Evolutionary conservation across 2,113 vertebrate genomes (phyloP), one percentile per base, ranked within the genome.

Genomic region (Arothron firmamentum): DNA sequence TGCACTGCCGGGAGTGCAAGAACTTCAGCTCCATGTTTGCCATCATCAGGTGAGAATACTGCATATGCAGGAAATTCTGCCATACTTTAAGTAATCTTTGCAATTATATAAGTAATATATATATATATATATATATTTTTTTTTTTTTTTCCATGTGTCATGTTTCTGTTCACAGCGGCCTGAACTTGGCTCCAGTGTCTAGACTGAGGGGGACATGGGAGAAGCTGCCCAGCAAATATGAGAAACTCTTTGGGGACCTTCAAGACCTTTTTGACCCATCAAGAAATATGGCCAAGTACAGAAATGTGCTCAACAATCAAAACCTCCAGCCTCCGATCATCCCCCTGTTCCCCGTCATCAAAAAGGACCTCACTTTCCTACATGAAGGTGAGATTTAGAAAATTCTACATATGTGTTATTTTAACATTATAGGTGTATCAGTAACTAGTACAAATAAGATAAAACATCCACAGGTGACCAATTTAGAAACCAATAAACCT

Each of bases 1-100:
- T 98, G n/a, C 97, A 99, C 85, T 99, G 97, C 77, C 89, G 96
- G 68, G 97, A 98, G 71, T 99, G 97, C 94, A 99, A 99, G 90
- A 99, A 99, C 89, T 99, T 99, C 87, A 99, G 96, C 91, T 99
- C 97, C 0, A 99, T 99, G 96, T 98, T 99, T 80, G 96, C 97
- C 64, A 98, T 99, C 79, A 99, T 99, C 87, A 98, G 97, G 97
- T 99, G 84, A 70, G 67, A 14, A 4, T 1, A 6, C 43, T 45
- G 45, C 9, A 17, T 47, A 20, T 12, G 20, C 20, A 51, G 11
- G 19, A 23, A 23, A 15, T 5, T 15, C 7, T 38, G 13, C 7
- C 12, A 1, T 16, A 17, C 16, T 21, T 18, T 25, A 2, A 10
- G 2, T 23, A 18, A 5, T 52, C 7, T 58, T n/a, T 7, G 14